Conservation (phyloP, 2,888 invertebrate species). For the Hydraecia micacea region DNA sequence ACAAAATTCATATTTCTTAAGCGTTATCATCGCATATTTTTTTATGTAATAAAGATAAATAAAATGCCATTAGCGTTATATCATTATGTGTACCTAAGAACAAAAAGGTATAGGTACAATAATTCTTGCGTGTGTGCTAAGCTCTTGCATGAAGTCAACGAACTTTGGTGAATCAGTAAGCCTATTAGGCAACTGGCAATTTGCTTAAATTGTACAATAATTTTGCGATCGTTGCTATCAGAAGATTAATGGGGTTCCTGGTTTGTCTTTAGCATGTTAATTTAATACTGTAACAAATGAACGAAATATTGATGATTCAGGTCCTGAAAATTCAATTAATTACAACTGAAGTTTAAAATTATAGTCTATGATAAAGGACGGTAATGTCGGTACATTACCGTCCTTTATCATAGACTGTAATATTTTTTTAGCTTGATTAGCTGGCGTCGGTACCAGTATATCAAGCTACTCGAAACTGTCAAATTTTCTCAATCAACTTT, state of each 20-base stretch:
- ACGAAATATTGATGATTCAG: slow-evolving; percentile 5
- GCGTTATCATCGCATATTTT: slow-evolving; percentile 16
- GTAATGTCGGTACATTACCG: no score
- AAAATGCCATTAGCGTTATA: slow-evolving; percentile 36
- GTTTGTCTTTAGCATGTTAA: slow-evolving; percentile 2
- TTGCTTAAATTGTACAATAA: slow-evolving; percentile 31
- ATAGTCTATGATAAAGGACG: not conserved
- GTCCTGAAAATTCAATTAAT: not conserved
- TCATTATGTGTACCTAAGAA: slow-evolving; percentile 21
- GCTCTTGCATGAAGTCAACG: slow-evolving; percentile 30
- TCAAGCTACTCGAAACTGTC: no score
- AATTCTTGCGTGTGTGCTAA: slow-evolving; percentile 39
- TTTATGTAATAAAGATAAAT: slow-evolving; percentile 45
- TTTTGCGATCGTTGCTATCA: slow-evolving; percentile 25
- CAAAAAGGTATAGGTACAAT: slow-evolving; percentile 23
- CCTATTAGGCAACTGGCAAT: slow-evolving; percentile 32
- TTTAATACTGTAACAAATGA: slow-evolving; percentile 10
- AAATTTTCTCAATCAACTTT: no score
- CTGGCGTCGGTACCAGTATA: no score
- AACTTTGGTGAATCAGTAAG: slow-evolving; percentile 34
- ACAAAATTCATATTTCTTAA: slow-evolving; percentile 19
- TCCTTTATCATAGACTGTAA: no score
- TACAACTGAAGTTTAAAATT: not conserved
- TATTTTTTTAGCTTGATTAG: no score
- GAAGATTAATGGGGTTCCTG: slow-evolving; percentile 11